Conservation (phyloP, 2,888 invertebrate genomes). For the Tetrapedia diversipes region DNA sequence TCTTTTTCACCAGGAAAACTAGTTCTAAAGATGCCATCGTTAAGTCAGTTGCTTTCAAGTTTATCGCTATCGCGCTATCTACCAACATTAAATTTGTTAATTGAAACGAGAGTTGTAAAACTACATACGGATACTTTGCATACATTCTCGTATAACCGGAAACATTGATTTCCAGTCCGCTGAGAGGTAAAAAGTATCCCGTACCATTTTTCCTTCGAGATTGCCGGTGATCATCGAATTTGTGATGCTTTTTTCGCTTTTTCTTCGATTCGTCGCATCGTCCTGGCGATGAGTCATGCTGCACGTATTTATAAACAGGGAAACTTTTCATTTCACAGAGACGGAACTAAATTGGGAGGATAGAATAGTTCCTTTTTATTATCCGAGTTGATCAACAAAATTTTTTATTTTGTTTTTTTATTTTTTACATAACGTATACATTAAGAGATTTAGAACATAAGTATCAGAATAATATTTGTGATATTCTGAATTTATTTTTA, state of each 20-base stretch:
- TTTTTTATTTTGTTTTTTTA: no score
- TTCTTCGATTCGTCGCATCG: conserved; percentile 15
- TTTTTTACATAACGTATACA: no score
- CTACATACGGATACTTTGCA: no score
- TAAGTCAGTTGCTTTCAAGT: conserved; percentile 12
- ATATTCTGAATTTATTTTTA: no score
- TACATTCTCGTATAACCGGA: neutral
- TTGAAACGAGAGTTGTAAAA: neutral
- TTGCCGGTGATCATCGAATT: neutral
- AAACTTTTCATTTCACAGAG: conserved; percentile 8
- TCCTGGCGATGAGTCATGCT: conserved; percentile 10
- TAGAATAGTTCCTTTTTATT: no score
- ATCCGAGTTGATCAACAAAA: no score
- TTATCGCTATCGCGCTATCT: conserved; percentile 26
- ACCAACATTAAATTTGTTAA: conserved; percentile 5
- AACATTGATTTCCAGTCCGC: neutral
- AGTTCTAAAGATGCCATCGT: conserved; percentile 1
- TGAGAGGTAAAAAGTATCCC: neutral
- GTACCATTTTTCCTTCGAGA: neutral
- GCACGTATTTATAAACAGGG: conserved; percentile 18
- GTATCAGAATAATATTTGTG: no score
- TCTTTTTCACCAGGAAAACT: neutral
- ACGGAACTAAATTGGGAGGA: conserved; percentile 7
- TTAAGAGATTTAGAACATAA: no score
- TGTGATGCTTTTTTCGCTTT: neutral